Base-by-base conservation (phyloP, 1,140 invertebrate species). In the Tetramorium alpestre region DNA sequence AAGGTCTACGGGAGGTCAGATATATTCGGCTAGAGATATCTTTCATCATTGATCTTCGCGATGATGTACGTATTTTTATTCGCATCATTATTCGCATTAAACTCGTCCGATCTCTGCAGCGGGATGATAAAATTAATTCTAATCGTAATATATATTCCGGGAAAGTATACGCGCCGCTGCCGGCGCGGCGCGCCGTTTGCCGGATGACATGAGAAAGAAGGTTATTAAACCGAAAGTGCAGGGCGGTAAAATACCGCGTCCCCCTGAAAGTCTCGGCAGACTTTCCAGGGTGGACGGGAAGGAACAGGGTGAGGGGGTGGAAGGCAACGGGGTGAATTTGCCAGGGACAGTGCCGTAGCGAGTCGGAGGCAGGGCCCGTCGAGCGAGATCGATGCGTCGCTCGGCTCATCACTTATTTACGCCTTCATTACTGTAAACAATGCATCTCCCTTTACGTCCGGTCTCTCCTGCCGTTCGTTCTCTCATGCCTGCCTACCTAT, bases 361-460 rank as follows among this genome's bases (percentile, higher is more conserved):
- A 51, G 80, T 60, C 60, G 58, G 33, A 85, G 77, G 73, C 54
- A 51, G 64, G 18, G 47, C 82, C 70, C 58, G 49, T 44, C 38
- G 47, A 51, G 65, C 38, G 88, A 92, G 93, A 94, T 94, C 93
- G 93, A 94, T 93, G 90, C 91, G 89, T 92, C 91, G 90, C 92
- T 87, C 89, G 90, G 87, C 91, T 94, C 92, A 92, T 94, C 92
- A 93, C 92, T 94, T 94, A 94, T 94, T 94, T 94, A 94, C 93
- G 92, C 92, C 92, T 94, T 94, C 93, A 94, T 94, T 94, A 94
- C 93, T 92, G 91, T 94, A 94, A 94, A 94, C 93, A 94, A 94
- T 94, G 91, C 90, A 89, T 91, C 91, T 91, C 91, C 89, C 93
- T 91, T 89, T 91, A 70, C 89, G 78, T 86, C 88, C 92, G 78